Base-by-base conservation (phyloP, 2,888 invertebrate species). In the Carterocephalus palaemon region DNA sequence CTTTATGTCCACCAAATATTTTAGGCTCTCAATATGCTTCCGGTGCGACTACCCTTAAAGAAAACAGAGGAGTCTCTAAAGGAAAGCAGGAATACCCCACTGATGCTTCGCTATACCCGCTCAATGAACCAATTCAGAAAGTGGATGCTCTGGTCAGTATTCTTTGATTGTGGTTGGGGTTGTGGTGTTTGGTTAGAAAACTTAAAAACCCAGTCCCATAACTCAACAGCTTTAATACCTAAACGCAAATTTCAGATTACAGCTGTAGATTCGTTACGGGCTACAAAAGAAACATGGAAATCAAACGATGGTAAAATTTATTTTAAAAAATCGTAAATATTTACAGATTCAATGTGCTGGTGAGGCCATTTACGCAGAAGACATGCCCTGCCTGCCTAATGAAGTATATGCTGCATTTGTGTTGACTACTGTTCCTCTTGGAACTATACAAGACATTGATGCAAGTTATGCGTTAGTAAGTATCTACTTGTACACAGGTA, bases 391-490 rank as follows among this genome's bases (percentile, higher is more conserved):
- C 0, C 62, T 78, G 0, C 82, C 84, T 0, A 86, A 90, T 60
- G 92, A 94, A 74, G 86, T 93, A 0, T 89, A 88, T 63, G 92
- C 88, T 5, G 90, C 90, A 0, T 90, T 93, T 52, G 92, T 92
- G 1, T 62, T 89, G 0, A 85, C 90, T 5, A 89, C 88, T 45
- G 64, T 89, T 56, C 65, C 87, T 12, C 77, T 74, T 36, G 91
- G 90, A 1, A 75, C 23, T 15, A 24, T 51, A 8, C 72, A 70
- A 4, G 70, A 64, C 3, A 89, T 94, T 29, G 91, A 94, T 61
- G 60, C 90, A 0, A 70, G 82, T 0, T 80, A 78, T 22, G 93
- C 93, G 1, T 59, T 93, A 80, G 91, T 91, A 72, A 71, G 67
- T n/a, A n/a, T n/a, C n/a, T n/a, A n/a, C n/a, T n/a, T n/a, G n/a